Conservation (phyloP, 2,888 invertebrate species). For the Dusona sp. region DNA sequence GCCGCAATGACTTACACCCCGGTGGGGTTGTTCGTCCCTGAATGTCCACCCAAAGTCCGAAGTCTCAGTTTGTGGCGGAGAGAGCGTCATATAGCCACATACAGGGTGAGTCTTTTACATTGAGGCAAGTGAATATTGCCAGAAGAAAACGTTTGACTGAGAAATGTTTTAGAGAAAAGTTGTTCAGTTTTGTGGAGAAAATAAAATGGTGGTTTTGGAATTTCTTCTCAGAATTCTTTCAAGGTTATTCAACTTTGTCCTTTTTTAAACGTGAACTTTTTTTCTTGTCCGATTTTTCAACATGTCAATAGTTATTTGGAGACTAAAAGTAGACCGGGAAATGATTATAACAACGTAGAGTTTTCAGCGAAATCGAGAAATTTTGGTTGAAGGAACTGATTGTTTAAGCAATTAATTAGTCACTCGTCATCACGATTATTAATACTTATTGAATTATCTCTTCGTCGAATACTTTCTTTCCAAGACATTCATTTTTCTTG, state of each 20-base stretch:
- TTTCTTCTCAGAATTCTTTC: not conserved
- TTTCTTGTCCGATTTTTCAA: not conserved
- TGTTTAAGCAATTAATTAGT: not conserved
- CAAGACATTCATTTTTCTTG: not conserved
- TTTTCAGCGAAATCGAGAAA: not conserved
- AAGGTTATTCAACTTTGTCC: not conserved
- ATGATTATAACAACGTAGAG: not conserved
- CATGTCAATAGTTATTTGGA: not conserved
- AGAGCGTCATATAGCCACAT: not conserved
- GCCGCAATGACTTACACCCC: slow-evolving; percentile 84
- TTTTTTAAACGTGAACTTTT: not conserved
- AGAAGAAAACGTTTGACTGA: no score
- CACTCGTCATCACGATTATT: not conserved
- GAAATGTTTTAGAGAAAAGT: no score
- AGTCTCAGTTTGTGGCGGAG: not conserved
- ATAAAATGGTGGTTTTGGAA: not conserved
- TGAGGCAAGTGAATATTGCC: not conserved
- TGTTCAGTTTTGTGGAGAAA: not conserved
- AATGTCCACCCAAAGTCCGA: slow-evolving; percentile 17
- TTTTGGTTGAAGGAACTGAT: not conserved
- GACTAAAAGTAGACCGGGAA: not conserved
- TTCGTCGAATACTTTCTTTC: not conserved
- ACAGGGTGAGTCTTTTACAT: not conserved
- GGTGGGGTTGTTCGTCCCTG: slow-evolving; percentile 70
- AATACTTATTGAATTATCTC: not conserved